phyloP scores from a whole-genome alignment of 2,797 vertebrate genomes.

The Mus minutoides region DNA sequence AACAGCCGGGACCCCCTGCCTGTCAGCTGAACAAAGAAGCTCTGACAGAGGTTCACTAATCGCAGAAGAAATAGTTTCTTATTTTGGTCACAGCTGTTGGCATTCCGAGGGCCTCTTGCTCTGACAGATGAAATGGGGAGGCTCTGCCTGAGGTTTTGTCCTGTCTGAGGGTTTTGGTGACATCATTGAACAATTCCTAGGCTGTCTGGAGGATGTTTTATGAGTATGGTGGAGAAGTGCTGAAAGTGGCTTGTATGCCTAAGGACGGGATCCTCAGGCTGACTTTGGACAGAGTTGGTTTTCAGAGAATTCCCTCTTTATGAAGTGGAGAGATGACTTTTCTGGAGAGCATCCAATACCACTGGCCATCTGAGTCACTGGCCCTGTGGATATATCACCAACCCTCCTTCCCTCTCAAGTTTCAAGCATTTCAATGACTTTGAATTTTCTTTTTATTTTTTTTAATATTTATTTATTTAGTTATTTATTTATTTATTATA shows the following conservation, averaged over 20 bases:
- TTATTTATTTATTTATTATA: too few species aligned
- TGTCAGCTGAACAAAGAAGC: not conserved
- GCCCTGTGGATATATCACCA: not conserved
- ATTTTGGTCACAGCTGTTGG: conserved; percentile 67
- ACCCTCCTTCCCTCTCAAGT: not conserved
- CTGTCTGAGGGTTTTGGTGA: conserved; percentile 52
- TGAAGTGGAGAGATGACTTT: conserved; percentile 2
- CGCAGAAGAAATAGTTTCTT: conserved; percentile 67
- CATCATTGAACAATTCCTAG: conserved; percentile 64
- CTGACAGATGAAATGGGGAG: conserved; percentile 42
- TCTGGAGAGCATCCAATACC: not conserved
- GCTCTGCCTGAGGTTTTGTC: conserved; percentile 16
- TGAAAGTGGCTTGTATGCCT: conserved; percentile 27
- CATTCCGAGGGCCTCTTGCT: conserved; percentile 62
- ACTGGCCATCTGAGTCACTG: too few species aligned
- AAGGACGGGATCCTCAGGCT: conserved; percentile 1
- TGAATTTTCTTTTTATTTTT: too few species aligned
- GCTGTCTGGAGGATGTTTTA: conserved; percentile 27
- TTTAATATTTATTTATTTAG: too few species aligned
- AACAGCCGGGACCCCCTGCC: conserved; percentile 23
- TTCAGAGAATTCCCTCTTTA: conserved; percentile 25
- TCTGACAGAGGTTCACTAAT: conserved; percentile 51
- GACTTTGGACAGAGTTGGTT: not conserved
- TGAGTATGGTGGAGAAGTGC: conserved; percentile 6
- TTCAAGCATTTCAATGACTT: not conserved